Evolutionary conservation across 2,113 vertebrate species (phyloP).

Genomic region (Monarcha castaneiventris): DNA sequence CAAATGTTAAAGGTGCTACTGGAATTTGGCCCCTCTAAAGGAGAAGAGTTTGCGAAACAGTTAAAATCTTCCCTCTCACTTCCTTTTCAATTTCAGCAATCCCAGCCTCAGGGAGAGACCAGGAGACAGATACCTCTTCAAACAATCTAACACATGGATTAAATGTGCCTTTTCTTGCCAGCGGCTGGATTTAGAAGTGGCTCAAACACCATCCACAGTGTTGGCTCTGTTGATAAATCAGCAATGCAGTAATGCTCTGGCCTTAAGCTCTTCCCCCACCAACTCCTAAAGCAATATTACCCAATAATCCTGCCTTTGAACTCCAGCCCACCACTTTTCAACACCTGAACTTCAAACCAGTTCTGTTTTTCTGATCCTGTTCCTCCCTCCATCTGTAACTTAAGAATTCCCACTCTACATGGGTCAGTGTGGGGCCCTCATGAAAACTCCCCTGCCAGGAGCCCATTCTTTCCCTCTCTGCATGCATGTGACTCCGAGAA

Average conservation of each 20-base stretch:
- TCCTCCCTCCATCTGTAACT: background rate
- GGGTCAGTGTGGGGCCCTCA: background rate
- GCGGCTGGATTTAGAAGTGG: constrained; percentile 47
- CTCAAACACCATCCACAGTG: constrained; percentile 20
- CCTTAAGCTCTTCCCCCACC: background rate
- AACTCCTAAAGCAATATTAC: constrained; percentile 8
- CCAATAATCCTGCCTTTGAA: constrained; percentile 51
- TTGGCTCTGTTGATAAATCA: constrained; percentile 33
- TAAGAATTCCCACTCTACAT: background rate
- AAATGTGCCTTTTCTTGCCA: constrained; percentile 32
- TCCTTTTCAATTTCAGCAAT: constrained; percentile 25
- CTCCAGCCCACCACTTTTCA: background rate
- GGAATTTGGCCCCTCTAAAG: background rate
- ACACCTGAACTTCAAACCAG: constrained; percentile 26
- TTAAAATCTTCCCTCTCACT: constrained; percentile 1
- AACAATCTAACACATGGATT: constrained; percentile 51
- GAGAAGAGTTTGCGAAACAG: background rate
- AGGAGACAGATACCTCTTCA: constrained; percentile 44
- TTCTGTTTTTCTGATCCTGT: constrained; percentile 8
- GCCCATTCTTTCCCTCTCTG: background rate
- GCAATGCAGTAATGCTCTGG: background rate
- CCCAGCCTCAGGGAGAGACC: background rate
- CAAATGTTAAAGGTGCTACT: background rate
- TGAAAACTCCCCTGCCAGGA: constrained; percentile 13
- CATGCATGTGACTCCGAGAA: background rate